Evolutionary conservation across 64 coral and sea anemone species (phyloP).

Genomic region (Stichodactyla helianthus): DNA sequence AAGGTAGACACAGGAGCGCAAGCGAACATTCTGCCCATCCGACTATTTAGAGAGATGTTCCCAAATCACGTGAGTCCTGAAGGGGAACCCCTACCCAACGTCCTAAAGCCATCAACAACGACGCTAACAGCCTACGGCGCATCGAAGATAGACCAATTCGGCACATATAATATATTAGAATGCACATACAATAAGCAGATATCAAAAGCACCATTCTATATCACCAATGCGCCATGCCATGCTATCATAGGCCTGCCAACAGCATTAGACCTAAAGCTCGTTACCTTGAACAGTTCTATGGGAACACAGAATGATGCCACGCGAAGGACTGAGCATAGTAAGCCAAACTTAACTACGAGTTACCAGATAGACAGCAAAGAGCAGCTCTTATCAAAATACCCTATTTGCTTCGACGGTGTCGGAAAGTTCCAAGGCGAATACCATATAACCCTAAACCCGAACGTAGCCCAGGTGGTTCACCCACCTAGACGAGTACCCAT

Average conservation of each 20-base stretch:
- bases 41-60: constrained; percentile 45
- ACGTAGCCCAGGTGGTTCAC: too few species aligned
- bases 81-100: constrained; percentile 29
- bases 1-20: too few species aligned
- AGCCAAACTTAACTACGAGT: neutral
- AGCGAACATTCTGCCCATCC: constrained; percentile 40
- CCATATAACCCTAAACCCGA: neutral
- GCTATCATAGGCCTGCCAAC: constrained; percentile 60
- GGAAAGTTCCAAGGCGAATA: constrained; percentile 12
- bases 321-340: neutral
- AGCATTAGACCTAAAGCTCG: constrained; percentile 31
- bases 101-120: constrained; percentile 34
- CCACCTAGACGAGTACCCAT: too few species aligned
- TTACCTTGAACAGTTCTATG: constrained; percentile 50
- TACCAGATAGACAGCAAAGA: neutral
- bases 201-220: constrained; percentile 29
- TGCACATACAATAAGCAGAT: constrained; percentile 14
- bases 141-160: constrained; percentile 18
- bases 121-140: constrained; percentile 46
- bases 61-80: constrained; percentile 33
- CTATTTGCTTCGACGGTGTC: neutral
- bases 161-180: constrained; percentile 28
- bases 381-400: constrained; percentile 1
- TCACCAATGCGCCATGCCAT: constrained; percentile 37
- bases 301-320: constrained; percentile 5